Conservation (phyloP, 1,140 invertebrate genomes). For the Drosophila yakuba region DNA sequence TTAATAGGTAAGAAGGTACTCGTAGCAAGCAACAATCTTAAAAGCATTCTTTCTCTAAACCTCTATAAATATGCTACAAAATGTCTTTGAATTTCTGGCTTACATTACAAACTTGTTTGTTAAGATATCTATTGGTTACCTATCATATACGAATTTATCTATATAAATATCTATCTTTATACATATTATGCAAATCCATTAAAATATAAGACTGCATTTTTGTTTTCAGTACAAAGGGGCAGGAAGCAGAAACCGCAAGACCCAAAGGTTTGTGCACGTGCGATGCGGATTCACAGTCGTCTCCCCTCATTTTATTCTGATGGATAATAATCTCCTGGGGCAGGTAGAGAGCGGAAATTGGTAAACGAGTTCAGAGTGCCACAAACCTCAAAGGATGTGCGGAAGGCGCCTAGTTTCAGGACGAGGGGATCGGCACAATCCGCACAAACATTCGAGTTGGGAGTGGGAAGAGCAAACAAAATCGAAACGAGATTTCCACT, state of each 20-base stretch:
- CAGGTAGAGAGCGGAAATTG: conserved; percentile 57
- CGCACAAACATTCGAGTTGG: neutral
- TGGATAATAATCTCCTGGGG: conserved; percentile 25
- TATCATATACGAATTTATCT: too few relatives aligned
- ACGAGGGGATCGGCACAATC: neutral
- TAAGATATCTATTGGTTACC: neutral
- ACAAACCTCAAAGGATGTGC: conserved; percentile 44
- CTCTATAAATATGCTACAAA: too few relatives aligned
- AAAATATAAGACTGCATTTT: neutral
- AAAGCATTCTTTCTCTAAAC: too few relatives aligned
- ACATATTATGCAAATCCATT: neutral
- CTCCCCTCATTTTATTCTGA: conserved; percentile 15
- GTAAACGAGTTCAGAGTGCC: conserved; percentile 29
- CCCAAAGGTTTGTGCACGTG: conserved; percentile 46
- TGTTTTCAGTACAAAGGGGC: conserved; percentile 18
- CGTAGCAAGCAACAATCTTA: too few relatives aligned
- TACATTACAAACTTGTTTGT: neutral
- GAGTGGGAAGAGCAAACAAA: conserved; percentile 30
- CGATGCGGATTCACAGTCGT: conserved; percentile 18
- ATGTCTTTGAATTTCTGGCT: too few relatives aligned
- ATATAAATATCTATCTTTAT: too few relatives aligned
- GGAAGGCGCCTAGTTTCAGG: conserved; percentile 29
- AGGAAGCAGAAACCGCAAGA: conserved; percentile 41
- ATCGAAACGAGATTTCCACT: conserved; percentile 23
- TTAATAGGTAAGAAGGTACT: too few relatives aligned